Evolutionary conservation across 2,797 vertebrate species (phyloP).

Genomic region (Intellagama lesueurii): DNA sequence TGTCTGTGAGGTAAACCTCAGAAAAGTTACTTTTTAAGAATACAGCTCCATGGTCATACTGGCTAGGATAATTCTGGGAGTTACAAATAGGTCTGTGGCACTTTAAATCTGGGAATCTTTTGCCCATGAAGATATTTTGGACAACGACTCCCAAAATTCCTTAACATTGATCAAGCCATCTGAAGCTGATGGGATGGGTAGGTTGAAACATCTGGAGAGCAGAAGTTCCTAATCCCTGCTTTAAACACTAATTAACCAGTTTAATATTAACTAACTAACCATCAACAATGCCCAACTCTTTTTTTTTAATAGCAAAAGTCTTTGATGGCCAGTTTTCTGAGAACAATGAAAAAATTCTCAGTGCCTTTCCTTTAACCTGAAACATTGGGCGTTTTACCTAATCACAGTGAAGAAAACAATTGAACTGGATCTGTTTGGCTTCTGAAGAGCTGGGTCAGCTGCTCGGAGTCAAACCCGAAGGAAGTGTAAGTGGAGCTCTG

Average conservation of each 20-base stretch:
- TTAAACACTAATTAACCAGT: not conserved
- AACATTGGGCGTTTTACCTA: not conserved
- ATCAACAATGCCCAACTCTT: too few species aligned
- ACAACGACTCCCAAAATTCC: not conserved
- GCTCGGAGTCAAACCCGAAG: slow-evolving; percentile 44
- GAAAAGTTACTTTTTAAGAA: not conserved
- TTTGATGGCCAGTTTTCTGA: not conserved
- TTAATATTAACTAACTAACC: not conserved
- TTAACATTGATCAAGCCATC: not conserved
- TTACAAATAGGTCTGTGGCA: too few species aligned
- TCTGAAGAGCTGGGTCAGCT: not conserved
- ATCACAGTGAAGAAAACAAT: not conserved
- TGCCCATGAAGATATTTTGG: not conserved
- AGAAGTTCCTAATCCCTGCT: not conserved
- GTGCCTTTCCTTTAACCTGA: not conserved
- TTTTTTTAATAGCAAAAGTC: not conserved
- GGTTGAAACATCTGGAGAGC: not conserved
- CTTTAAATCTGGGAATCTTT: too few species aligned
- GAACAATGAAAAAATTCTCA: slow-evolving; percentile 13
- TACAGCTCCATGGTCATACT: too few species aligned
- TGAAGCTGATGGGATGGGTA: not conserved
- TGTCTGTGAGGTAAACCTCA: not conserved
- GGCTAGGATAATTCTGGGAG: too few species aligned
- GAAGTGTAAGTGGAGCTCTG: slow-evolving; percentile 35
- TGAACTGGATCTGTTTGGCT: not conserved